phyloP scores from a whole-genome alignment of 2,113 vertebrate species.

The Carassius carassius region DNA sequence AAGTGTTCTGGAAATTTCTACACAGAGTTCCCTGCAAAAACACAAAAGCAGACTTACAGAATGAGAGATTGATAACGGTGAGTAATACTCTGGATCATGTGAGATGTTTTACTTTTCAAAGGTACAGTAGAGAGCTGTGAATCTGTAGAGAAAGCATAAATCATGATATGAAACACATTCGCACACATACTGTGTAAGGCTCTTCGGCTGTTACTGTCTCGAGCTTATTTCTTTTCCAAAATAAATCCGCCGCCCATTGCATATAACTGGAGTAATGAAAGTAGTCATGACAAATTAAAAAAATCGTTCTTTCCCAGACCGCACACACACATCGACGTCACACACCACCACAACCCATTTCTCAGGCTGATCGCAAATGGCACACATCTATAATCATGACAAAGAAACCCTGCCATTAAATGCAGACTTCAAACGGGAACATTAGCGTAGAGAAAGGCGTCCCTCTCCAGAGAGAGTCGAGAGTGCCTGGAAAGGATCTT shows the following conservation, averaged over 20 bases:
- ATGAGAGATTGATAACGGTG: conserved; percentile 32
- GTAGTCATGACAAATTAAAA: conserved; percentile 55
- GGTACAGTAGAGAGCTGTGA: conserved; percentile 12
- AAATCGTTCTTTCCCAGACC: conserved; percentile 38
- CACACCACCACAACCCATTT: conserved; percentile 61
- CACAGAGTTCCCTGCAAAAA: conserved; percentile 9
- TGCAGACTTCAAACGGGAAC: conserved; percentile 67
- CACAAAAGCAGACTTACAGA: conserved; percentile 28
- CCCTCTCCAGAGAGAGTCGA: conserved; percentile 46
- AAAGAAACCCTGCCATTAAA: conserved; percentile 65
- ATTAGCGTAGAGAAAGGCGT: conserved; percentile 58
- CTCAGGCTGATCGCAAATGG: conserved; percentile 68
- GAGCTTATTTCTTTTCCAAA: conserved; percentile 53
- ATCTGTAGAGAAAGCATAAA: neutral
- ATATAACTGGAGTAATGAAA: conserved; percentile 77
- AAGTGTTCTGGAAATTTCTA: conserved; percentile 11
- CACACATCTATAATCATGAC: conserved; percentile 62
- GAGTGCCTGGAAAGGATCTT: conserved; percentile 62
- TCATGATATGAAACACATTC: neutral
- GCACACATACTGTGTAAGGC: conserved; percentile 16
- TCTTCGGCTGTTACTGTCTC: conserved; percentile 44
- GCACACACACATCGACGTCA: conserved; percentile 48
- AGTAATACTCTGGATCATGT: conserved; percentile 33
- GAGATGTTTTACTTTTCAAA: conserved; percentile 28
- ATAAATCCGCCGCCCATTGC: conserved; percentile 69